These are phyloP conservation scores for Lophotriccus pileatus DNA, from an alignment of 2,797 vertebrate species.

Conservation along the genomic window DNA sequence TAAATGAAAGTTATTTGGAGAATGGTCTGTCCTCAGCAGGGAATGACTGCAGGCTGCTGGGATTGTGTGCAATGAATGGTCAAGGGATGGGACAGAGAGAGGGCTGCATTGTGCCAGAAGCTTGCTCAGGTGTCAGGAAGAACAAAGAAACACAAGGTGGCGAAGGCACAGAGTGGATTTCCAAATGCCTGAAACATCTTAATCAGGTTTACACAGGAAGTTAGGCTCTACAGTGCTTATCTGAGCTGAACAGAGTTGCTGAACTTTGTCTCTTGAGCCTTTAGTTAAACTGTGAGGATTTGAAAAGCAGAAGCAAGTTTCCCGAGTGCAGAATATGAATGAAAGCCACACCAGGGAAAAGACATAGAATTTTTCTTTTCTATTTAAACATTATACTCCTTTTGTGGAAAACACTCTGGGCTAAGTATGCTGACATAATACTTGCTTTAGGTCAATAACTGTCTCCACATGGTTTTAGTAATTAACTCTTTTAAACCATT, in stretches of 20 bases:
- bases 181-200: background rate
- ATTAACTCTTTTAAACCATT: background rate
- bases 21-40: background rate
- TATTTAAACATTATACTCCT: background rate
- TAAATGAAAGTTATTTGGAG: background rate
- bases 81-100: background rate
- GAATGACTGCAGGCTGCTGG: background rate
- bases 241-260: background rate
- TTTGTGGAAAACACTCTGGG: background rate
- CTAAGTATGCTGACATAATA: background rate
- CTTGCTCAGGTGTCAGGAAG: background rate
- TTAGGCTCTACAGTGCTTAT: background rate
- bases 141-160: background rate
- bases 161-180: background rate
- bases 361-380: background rate
- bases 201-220: background rate
- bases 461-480: background rate
- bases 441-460: background rate
- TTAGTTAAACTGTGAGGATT: slow-evolving; percentile 1
- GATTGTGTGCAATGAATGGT: background rate
- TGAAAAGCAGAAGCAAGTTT: background rate
- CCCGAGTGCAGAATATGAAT: background rate
- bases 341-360: background rate
- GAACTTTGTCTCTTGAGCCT: background rate
- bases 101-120: background rate